Conservation (phyloP, 2,113 vertebrate genomes). For the Urocolius indicus region DNA sequence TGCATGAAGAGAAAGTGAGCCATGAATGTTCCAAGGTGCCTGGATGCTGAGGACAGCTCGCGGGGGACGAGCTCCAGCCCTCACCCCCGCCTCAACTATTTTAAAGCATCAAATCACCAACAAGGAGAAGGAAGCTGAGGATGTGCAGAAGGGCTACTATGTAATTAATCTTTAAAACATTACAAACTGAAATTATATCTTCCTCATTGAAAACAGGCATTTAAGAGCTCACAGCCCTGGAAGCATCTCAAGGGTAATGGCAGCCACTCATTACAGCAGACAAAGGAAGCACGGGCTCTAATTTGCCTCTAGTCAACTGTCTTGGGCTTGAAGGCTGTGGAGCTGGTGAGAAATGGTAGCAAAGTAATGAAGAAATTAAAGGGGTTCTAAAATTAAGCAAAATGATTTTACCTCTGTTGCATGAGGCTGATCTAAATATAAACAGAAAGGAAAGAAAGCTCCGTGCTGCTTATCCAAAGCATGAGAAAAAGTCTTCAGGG, state of each 20-base stretch:
- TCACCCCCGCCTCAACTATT: not conserved
- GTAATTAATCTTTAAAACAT: constrained; percentile 72
- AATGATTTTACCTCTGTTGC: constrained; percentile 70
- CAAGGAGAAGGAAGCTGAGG: constrained; percentile 34
- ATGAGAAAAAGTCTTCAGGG: not conserved
- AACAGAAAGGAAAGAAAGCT: constrained; percentile 67
- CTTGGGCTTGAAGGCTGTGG: constrained; percentile 67
- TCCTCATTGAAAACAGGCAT: constrained; percentile 70
- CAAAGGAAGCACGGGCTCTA: constrained; percentile 75
- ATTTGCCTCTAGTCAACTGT: constrained; percentile 74
- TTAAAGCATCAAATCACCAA: not conserved
- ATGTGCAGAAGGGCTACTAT: constrained; percentile 48
- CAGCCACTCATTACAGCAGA: constrained; percentile 80
- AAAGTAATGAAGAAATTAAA: constrained; percentile 65
- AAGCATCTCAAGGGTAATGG: constrained; percentile 45
- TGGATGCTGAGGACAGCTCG: fast-evolving
- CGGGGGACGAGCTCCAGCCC: not conserved
- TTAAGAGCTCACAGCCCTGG: constrained; percentile 69
- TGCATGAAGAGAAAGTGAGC: fast-evolving
- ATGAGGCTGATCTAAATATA: constrained; percentile 73
- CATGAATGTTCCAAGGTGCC: fast-evolving
- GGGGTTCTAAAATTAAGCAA: constrained; percentile 74
- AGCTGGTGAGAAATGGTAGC: constrained; percentile 11
- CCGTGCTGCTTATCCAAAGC: constrained; percentile 51
- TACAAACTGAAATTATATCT: constrained; percentile 68